Evolutionary conservation across 2,888 invertebrate species (phyloP), one percentile per base, ranked within the genome.

Genomic region (Saturnia japonica): DNA sequence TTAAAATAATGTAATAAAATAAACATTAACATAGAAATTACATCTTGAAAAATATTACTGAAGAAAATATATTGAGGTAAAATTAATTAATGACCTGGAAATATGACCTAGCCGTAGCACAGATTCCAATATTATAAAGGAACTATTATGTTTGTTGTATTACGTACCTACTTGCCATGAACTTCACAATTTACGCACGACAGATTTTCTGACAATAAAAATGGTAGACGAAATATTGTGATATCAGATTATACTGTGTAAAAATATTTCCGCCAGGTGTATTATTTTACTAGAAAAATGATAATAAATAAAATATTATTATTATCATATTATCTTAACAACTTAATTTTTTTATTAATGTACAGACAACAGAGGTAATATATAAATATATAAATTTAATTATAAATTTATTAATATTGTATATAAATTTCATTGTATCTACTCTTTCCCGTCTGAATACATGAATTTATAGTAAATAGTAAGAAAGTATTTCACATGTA

Each of bases 141-240:
- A 66, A 74, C 75, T 82, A 79, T 79, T 78, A 78, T 80, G 76
- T 78, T 78, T 78, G 82, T 80, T 81, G 74, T 79, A 82, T 83
- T 80, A 84, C 78, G 72, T 72, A 76, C 72, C 76, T 74, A 75
- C 6, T 34, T 34, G 78, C 76, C 76, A 76, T 71, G 72, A 72
- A 73, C 79, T 74, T 77, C 74, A 75, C 74, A 75, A 74, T 72
- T 74, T 74, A 71, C 72, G 72, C 40, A 40, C 64, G 62, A 19
- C 74, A 76, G 77, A 64, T 64, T 40, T 64, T 40, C 76, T 75
- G 70, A 69, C 74, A 75, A 78, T 78, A 75, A 76, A n/a, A 74
- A 74, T 72, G 76, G 75, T 78, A 73, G 75, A 75, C 40, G 57
- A 19, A 60, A 78, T 74, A 74, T 78, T 79, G 72, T 73, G 72